These are phyloP conservation scores for Scalopus aquaticus DNA, from an alignment of 2,113 vertebrate genomes.

Conservation along the genomic window DNA sequence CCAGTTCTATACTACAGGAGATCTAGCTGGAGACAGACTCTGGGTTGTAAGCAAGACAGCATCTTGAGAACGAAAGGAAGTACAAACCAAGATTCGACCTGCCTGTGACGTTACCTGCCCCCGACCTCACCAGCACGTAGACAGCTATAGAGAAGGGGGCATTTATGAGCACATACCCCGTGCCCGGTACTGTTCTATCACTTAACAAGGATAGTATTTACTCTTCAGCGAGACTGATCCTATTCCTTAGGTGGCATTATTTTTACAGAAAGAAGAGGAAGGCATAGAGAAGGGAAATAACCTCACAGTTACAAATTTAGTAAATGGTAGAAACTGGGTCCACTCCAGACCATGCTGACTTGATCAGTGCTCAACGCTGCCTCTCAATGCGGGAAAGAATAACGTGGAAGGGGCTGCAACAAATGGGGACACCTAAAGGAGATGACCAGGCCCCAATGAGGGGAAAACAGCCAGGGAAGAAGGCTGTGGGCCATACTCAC, in stretches of 20 bases:
- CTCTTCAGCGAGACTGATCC: neutral
- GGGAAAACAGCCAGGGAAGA: neutral
- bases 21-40: neutral
- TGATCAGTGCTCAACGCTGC: neutral
- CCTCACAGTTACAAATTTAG: neutral
- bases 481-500: neutral
- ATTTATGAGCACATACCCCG: neutral
- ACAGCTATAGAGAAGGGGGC: neutral
- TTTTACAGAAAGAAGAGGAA: neutral
- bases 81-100: neutral
- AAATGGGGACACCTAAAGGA: neutral
- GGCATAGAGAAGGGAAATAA: neutral
- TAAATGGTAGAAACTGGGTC: neutral
- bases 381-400: neutral
- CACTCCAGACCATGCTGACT: neutral
- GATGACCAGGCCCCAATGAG: neutral
- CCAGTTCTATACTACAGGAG: neutral
- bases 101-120: no score
- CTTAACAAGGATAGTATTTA: neutral
- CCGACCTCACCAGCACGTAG: neutral
- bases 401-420: neutral
- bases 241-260: neutral
- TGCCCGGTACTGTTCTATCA: neutral
- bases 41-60: no score
- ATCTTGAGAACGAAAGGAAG: neutral